A percentile compares a stretch with the other conserved stretches of the same genome.
Evolutionary conservation across 2,888 invertebrate species (phyloP).

Genomic region (Tetanocera ferruginea): DNA sequence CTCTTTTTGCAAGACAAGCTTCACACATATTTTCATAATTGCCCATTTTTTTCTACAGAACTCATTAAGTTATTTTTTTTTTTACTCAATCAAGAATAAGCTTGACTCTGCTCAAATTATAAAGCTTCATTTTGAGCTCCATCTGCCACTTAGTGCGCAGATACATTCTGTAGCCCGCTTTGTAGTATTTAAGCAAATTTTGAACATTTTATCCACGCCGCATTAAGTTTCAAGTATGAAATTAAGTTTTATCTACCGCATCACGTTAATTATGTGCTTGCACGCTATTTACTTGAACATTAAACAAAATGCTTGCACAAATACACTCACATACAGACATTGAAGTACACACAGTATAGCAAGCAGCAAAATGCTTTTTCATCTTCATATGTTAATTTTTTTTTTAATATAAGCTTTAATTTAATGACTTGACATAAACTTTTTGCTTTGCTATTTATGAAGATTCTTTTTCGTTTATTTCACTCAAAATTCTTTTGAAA

Average conservation of each 20-base stretch:
- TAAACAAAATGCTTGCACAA: background rate
- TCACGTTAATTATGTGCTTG: constrained; percentile 22
- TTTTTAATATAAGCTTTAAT: background rate
- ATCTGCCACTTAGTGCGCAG: too few relatives aligned
- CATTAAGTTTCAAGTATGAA: constrained; percentile 31
- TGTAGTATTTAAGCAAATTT: background rate
- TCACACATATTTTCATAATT: background rate
- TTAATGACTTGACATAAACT: constrained; percentile 8
- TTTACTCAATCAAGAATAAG: background rate
- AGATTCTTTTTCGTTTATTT: background rate
- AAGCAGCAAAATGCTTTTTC: background rate
- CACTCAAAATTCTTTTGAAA: background rate
- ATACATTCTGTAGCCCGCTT: background rate
- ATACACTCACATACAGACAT: background rate
- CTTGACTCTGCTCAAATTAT: too few relatives aligned
- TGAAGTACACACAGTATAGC: background rate
- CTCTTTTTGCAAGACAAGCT: background rate
- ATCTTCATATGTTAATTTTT: background rate
- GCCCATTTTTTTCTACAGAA: background rate
- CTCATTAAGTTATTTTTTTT: background rate
- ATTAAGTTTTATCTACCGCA: constrained; percentile 21
- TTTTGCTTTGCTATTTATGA: background rate
- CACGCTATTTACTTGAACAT: constrained; percentile 13
- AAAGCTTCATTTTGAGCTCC: too few relatives aligned
- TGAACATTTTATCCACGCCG: background rate